Percentiles rank a stretch among this genome's conserved stretches.
Evolutionary conservation across 2,797 vertebrate genomes (phyloP).

Genomic region (Cheirogaleus major): DNA sequence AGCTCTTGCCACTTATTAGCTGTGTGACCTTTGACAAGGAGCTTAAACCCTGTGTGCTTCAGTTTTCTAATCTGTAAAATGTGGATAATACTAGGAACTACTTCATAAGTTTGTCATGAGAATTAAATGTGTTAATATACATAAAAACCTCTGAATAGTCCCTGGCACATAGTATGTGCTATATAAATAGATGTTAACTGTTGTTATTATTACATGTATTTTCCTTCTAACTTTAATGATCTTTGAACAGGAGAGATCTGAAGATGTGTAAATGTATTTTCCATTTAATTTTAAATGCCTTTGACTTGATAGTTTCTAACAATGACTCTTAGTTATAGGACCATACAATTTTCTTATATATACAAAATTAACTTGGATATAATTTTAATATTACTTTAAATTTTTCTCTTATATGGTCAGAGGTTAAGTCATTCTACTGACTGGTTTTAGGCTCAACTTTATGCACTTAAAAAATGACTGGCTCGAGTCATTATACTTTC

Average conservation of each 20-base stretch:
- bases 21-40: background rate
- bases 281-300: background rate
- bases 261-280: background rate
- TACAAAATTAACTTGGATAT: background rate
- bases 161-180: background rate
- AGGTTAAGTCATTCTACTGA: background rate
- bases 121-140: background rate
- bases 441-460: conserved; percentile 17
- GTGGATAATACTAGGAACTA: background rate
- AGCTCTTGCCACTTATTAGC: background rate
- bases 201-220: background rate
- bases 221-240: conserved; percentile 11
- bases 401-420: background rate
- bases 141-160: background rate
- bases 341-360: background rate
- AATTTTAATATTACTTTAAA: background rate
- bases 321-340: background rate
- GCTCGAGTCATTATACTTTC: background rate
- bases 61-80: background rate
- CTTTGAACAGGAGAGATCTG: background rate
- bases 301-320: background rate
- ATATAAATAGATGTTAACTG: background rate
- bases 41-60: background rate
- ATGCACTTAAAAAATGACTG: conserved; percentile 10
- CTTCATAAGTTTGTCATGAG: background rate